These are phyloP conservation scores for Furcifer pardalis DNA, from an alignment of 2,797 vertebrate genomes.

Conservation along the genomic window DNA sequence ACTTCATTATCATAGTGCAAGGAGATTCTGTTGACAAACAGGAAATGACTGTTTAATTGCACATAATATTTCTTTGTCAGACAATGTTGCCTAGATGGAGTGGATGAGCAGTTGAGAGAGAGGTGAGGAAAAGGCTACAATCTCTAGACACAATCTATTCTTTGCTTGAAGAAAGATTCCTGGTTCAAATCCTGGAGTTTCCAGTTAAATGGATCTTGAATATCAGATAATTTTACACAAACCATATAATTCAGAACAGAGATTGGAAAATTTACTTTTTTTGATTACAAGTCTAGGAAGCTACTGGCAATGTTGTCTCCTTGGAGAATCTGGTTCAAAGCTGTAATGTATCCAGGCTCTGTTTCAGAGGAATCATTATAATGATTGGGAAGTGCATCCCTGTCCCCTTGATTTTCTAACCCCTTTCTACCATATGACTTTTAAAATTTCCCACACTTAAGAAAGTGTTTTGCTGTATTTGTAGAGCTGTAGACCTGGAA, in stretches of 20 bases:
- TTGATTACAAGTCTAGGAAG: too few relatives aligned
- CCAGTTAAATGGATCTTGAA: background rate
- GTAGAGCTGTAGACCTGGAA: background rate
- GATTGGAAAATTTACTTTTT: too few relatives aligned
- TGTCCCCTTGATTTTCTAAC: background rate
- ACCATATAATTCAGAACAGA: too few relatives aligned
- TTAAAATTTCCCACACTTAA: background rate
- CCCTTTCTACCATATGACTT: background rate
- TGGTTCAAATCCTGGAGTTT: background rate
- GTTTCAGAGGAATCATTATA: background rate
- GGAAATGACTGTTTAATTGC: slow-evolving; percentile 3
- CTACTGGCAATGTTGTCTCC: too few relatives aligned
- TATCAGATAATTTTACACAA: background rate
- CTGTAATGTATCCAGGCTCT: background rate
- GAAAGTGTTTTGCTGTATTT: background rate
- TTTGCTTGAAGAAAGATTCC: background rate
- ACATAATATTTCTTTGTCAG: background rate
- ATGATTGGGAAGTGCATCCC: background rate
- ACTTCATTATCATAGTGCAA: background rate
- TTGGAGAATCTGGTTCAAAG: too few relatives aligned
- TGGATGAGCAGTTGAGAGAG: background rate
- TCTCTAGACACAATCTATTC: background rate
- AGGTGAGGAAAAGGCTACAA: background rate
- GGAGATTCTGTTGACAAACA: background rate
- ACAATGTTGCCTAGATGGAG: background rate